A percentile compares a stretch with the other conserved stretches of the same genome.
Conservation (phyloP, 2,113 vertebrate genomes). For the Myrmecobius fasciatus region DNA sequence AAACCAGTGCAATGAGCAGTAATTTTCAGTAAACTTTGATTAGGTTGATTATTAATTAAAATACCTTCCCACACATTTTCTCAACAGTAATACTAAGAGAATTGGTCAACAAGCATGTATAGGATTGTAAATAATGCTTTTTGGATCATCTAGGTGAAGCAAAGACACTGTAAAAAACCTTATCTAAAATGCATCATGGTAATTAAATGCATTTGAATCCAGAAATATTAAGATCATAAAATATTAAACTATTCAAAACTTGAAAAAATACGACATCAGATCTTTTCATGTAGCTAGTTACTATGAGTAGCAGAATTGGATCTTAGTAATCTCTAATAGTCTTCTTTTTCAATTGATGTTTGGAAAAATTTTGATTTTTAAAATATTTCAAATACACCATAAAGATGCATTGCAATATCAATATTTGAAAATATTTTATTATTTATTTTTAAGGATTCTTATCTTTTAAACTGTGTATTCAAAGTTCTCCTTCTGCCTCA, state of each 20-base stretch:
- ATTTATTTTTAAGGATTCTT: too few relatives aligned
- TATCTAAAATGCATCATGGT: slow-evolving; percentile 63
- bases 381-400: too few relatives aligned
- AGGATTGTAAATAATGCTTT: slow-evolving; percentile 68
- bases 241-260: slow-evolving; percentile 7
- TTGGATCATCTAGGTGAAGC: slow-evolving; percentile 65
- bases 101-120: slow-evolving; percentile 57
- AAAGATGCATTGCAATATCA: too few relatives aligned
- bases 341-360: neutral
- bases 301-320: neutral
- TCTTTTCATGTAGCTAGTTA: neutral
- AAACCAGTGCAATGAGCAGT: neutral
- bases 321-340: neutral
- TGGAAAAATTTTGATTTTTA: neutral
- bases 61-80: slow-evolving; percentile 72
- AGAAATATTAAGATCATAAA: neutral
- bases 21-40: slow-evolving; percentile 68
- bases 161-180: slow-evolving; percentile 62
- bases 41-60: slow-evolving; percentile 79
- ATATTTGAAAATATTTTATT: too few relatives aligned
- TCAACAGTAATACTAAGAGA: slow-evolving; percentile 63
- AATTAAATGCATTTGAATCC: slow-evolving; percentile 63
- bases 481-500: too few relatives aligned
- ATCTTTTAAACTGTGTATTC: too few relatives aligned
- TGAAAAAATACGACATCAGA: slow-evolving; percentile 3